Conservation (phyloP, 2,888 invertebrate genomes). For the Nineta flava region DNA sequence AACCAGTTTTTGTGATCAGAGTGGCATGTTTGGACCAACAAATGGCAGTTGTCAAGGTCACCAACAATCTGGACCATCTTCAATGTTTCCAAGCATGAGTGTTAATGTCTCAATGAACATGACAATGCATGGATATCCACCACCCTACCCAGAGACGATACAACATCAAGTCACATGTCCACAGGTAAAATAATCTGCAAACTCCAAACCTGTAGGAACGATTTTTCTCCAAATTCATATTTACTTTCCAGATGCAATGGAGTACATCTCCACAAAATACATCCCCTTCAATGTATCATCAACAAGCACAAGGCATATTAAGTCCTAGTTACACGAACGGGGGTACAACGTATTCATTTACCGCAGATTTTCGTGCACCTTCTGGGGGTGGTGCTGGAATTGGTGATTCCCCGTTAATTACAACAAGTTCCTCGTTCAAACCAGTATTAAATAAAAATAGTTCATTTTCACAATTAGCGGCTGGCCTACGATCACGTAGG, state of each 20-base stretch:
- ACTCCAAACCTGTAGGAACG: not conserved
- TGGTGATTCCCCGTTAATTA: constrained; percentile 37
- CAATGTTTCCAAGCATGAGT: constrained; percentile 82
- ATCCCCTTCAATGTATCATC: constrained; percentile 24
- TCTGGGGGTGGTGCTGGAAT: constrained; percentile 14
- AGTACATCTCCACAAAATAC: constrained; percentile 39
- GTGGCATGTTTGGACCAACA: constrained; percentile 1
- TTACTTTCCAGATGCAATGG: constrained; percentile 49
- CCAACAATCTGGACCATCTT: constrained; percentile 20
- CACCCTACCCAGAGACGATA: constrained; percentile 25
- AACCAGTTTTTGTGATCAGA: constrained; percentile 21
- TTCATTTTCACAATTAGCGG: constrained; percentile 17
- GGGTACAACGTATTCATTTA: constrained; percentile 67
- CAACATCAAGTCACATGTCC: constrained; percentile 46
- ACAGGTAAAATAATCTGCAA: constrained; percentile 33
- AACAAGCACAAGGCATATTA: constrained; percentile 40
- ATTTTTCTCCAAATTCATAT: not conserved
- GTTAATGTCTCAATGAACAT: constrained; percentile 97
- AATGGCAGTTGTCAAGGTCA: constrained; percentile 9
- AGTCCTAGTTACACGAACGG: constrained; percentile 49
- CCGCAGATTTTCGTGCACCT: constrained; percentile 61
- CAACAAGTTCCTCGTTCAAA: constrained; percentile 38
- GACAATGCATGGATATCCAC: constrained; percentile 78
- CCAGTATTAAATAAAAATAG: constrained; percentile 33
- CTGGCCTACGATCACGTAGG: constrained; percentile 11